Evolutionary conservation across 2,888 invertebrate species (phyloP), one percentile per base, ranked within the genome.

Genomic region (Mythimna impura): DNA sequence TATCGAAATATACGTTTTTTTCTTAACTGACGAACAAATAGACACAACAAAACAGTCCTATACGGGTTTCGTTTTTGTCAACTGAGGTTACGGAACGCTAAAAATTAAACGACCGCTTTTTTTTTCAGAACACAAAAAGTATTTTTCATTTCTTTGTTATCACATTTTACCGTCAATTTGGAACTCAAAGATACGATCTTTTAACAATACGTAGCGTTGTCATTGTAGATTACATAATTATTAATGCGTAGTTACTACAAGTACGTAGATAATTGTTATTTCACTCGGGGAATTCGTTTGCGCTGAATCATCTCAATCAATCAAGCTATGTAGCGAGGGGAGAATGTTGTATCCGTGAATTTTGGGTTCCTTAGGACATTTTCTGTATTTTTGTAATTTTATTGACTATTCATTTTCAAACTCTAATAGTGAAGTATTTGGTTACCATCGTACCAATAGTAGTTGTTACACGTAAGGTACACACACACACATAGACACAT

Each of bases 251-350:
- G 86, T 84, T 89, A 87, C 85, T 68, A 66, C 52, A 81, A 43
- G 66, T 71, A 64, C 50, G 82, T 83, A 87, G 86, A 88, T 91
- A 91, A 91, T 91, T 91, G 91, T 90, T 89, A 91, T 89, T 90
- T 90, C 88, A 88, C 86, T 87, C 86, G 85, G 87, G 85, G 88
- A 87, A 86, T 88, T 86, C 86, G 84, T 88, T 90, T 82, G 76
- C 84, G 91, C 92, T 91, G 91, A 91, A 89, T 92, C 92, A 92
- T 92, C 92, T 91, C 90, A 89, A 92, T 92, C 92, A 92, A 92
- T 92, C 92, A 92, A 90, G 88, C 85, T 81, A 84, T 85, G 85
- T 87, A 77, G 82, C 74, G 84, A 85, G 86, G 84, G 86, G 80
- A 78, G 62, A 54, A 40, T 84, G 63, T 64, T 71, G 83, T 78